Evolutionary conservation across 2,113 vertebrate species (phyloP).

Genomic region (Tonatia bakeri): DNA sequence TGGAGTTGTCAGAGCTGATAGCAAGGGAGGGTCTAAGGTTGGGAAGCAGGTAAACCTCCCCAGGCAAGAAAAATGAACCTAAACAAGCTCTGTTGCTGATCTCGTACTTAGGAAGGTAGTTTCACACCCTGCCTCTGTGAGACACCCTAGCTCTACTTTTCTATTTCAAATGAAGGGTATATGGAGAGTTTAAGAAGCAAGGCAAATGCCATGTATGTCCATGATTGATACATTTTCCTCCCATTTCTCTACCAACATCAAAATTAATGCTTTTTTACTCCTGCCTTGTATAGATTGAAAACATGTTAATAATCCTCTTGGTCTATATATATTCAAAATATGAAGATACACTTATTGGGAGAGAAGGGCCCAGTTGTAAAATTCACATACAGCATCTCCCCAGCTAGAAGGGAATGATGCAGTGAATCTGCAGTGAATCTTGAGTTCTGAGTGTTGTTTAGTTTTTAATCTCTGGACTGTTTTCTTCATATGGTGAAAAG

Average conservation of each 20-base stretch:
- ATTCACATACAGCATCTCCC: background rate
- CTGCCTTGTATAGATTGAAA: background rate
- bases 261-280: background rate
- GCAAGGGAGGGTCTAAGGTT: background rate
- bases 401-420: too few species aligned
- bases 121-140: background rate
- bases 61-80: background rate
- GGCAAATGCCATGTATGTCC: background rate
- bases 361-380: background rate
- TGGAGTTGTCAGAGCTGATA: background rate
- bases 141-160: background rate
- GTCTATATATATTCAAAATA: background rate
- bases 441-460: background rate
- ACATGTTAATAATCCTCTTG: background rate
- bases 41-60: background rate
- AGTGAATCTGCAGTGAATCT: background rate
- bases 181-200: background rate
- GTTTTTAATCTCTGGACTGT: background rate
- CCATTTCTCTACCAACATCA: background rate
- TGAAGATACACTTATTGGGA: background rate
- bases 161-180: background rate
- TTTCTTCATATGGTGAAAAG: background rate
- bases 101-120: background rate
- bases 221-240: background rate
- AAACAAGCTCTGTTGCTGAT: background rate